Conservation (phyloP, 2,888 invertebrate species). For the Tenthredo mesomela region DNA sequence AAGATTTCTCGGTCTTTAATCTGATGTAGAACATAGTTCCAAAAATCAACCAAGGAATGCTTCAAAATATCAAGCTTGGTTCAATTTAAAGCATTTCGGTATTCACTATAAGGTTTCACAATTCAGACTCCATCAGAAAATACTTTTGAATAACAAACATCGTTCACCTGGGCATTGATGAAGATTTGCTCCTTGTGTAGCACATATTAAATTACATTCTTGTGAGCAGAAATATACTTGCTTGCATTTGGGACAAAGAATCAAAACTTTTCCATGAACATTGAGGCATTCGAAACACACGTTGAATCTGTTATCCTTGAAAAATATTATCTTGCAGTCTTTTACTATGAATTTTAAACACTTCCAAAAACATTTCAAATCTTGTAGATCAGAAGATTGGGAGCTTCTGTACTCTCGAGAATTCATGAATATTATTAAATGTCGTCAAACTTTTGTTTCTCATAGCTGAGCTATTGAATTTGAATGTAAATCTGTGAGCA, state of each 20-base stretch:
- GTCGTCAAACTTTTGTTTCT: background rate
- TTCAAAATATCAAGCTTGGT: background rate
- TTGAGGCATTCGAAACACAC: constrained; percentile 73
- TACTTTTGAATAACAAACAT: background rate
- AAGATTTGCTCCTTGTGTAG: constrained; percentile 58
- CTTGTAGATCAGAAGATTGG: background rate
- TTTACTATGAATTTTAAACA: background rate
- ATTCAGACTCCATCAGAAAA: background rate
- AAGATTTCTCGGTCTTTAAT: background rate
- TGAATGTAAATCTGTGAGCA: background rate
- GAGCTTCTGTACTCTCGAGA: background rate
- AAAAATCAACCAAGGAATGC: background rate
- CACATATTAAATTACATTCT: constrained; percentile 69
- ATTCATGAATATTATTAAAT: background rate
- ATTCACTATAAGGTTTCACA: background rate
- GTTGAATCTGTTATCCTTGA: constrained; percentile 64
- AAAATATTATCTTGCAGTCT: background rate
- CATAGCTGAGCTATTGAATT: background rate
- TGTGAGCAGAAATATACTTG: constrained; percentile 72
- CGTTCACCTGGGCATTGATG: constrained; percentile 60
- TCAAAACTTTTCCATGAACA: constrained; percentile 62
- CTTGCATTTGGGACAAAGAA: constrained; percentile 71
- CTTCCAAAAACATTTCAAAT: background rate
- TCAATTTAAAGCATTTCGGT: background rate
- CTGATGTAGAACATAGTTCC: background rate